These are phyloP conservation scores for Drosophila nebulosa DNA, from an alignment of 1,140 invertebrate genomes.

Conservation along the genomic window DNA sequence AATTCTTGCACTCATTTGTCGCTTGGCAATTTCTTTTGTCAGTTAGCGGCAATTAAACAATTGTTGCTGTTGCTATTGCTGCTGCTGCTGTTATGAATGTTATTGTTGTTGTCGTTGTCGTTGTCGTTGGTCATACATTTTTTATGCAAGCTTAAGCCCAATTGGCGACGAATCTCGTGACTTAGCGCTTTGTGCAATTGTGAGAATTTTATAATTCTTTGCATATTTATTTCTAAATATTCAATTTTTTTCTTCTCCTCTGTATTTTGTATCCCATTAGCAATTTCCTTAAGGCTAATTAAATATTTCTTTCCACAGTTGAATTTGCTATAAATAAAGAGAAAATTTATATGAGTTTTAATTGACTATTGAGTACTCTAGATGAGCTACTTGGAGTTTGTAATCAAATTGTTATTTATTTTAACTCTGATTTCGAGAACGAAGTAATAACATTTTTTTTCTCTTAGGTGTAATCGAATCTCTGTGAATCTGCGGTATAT, in stretches of 20 bases:
- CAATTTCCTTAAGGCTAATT: slow-evolving; percentile 67
- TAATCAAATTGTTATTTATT: too few species aligned
- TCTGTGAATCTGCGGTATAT: too few species aligned
- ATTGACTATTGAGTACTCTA: neutral
- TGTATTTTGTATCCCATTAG: slow-evolving; percentile 10
- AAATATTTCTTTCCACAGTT: slow-evolving; percentile 32
- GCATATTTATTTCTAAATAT: slow-evolving; percentile 72
- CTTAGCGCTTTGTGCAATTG: slow-evolving; percentile 64
- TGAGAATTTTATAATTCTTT: slow-evolving; percentile 78
- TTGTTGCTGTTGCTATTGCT: slow-evolving; percentile 41
- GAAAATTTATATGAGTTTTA: neutral
- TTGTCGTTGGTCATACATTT: slow-evolving; percentile 57
- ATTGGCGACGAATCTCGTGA: slow-evolving; percentile 65
- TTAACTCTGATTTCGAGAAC: too few species aligned
- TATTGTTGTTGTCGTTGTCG: slow-evolving; percentile 18
- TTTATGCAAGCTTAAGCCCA: slow-evolving; percentile 66
- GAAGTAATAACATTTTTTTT: too few species aligned
- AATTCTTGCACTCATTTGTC: slow-evolving; percentile 73
- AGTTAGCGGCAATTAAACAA: slow-evolving; percentile 70
- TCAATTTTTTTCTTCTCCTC: slow-evolving; percentile 26
- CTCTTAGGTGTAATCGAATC: too few species aligned
- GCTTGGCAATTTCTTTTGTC: slow-evolving; percentile 71
- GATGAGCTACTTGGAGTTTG: too few species aligned
- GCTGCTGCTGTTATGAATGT: slow-evolving; percentile 17
- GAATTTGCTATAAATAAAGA: slow-evolving; percentile 30